Conservation (phyloP, 2,797 vertebrate species). For the Oreochromis grahami region DNA sequence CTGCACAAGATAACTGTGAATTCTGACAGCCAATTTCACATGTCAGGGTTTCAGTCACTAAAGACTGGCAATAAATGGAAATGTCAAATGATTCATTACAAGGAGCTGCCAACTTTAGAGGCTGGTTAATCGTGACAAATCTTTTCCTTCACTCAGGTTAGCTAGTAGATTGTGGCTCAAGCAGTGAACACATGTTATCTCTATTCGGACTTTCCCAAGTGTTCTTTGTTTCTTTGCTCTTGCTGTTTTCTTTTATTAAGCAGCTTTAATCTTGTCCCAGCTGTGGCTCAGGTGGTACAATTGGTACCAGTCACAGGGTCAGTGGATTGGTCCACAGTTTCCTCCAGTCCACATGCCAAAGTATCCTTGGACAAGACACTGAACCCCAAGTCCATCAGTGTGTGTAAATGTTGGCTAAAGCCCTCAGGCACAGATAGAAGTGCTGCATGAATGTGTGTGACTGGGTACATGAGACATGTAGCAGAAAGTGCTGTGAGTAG, state of each 20-base stretch:
- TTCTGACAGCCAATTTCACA: background rate
- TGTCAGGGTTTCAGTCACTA: background rate
- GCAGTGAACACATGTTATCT: background rate
- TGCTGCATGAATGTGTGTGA: background rate
- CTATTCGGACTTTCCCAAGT: background rate
- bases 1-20: background rate
- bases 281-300: background rate
- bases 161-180: background rate
- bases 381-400: background rate
- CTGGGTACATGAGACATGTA: background rate
- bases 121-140: background rate
- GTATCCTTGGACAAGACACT: background rate
- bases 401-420: background rate
- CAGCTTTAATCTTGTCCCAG: background rate
- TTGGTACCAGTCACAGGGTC: background rate
- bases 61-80: background rate
- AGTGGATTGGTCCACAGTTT: background rate
- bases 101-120: background rate
- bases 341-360: background rate
- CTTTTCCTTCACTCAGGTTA: background rate
- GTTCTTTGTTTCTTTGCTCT: background rate
- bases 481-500: background rate
- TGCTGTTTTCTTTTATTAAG: background rate
- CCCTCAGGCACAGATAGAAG: background rate
- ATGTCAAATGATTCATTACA: background rate